These are phyloP conservation scores for Sesamia nonagrioides DNA, from an alignment of 1,140 invertebrate genomes.

Conservation along the genomic window DNA sequence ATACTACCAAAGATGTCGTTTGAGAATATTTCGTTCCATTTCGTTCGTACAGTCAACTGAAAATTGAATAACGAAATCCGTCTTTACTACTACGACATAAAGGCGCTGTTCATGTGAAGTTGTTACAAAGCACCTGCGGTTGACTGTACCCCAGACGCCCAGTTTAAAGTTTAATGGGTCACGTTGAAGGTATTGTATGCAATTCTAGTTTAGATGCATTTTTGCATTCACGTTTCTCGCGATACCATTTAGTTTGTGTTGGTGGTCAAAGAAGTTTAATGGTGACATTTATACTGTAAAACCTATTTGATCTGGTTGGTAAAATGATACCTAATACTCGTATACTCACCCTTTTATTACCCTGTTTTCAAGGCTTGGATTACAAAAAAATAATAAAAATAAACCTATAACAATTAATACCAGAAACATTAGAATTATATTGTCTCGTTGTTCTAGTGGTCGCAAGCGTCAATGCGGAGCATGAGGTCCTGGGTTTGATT, in stretches of 20 bases:
- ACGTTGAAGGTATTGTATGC: conserved; percentile 26
- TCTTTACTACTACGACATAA: background rate
- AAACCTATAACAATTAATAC: too few relatives aligned
- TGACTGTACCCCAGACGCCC: conserved; percentile 6
- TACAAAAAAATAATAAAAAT: too few relatives aligned
- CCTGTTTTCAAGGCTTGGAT: too few relatives aligned
- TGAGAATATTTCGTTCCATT: conserved; percentile 22
- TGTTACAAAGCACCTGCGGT: background rate
- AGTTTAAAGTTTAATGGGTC: conserved; percentile 49
- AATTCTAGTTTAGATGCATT: conserved; percentile 46
- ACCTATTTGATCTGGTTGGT: background rate
- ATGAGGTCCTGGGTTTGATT: too few relatives aligned
- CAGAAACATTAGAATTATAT: too few relatives aligned
- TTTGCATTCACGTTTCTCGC: conserved; percentile 38
- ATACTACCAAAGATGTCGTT: conserved; percentile 37
- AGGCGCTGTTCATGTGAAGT: background rate
- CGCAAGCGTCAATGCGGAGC: too few relatives aligned
- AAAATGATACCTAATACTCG: too few relatives aligned
- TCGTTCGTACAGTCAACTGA: conserved; percentile 9
- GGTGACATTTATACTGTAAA: background rate
- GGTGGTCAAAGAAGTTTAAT: background rate
- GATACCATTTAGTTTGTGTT: background rate
- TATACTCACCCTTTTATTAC: too few relatives aligned
- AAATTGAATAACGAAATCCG: background rate
- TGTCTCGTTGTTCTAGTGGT: too few relatives aligned